phyloP scores from a whole-genome alignment of 2,113 vertebrate genomes.

The Lasiurus borealis region DNA sequence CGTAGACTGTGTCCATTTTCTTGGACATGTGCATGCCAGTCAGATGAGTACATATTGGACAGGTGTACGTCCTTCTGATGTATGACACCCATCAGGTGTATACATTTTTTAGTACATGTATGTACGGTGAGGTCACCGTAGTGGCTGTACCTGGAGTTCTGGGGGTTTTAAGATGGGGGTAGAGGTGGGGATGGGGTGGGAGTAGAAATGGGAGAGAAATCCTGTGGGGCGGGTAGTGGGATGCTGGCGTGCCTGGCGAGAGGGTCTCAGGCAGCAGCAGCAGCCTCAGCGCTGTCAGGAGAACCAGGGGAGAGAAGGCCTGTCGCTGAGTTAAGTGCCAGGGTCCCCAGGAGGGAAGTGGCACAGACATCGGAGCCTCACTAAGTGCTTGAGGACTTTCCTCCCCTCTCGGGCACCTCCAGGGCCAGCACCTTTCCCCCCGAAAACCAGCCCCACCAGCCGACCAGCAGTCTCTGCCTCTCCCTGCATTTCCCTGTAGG shows the following conservation, averaged over 20 bases:
- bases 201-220: neutral
- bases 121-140: no score
- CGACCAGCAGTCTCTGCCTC: neutral
- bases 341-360: neutral
- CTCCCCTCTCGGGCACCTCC: neutral
- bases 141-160: neutral
- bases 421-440: neutral
- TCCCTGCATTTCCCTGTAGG: no score
- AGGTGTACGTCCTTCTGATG: no score
- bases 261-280: neutral
- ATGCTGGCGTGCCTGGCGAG: neutral
- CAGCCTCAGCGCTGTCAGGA: neutral
- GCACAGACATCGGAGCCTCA: neutral
- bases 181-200: no score
- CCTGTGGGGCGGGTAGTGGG: neutral
- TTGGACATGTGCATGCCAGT: neutral
- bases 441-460: accelerated
- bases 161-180: neutral
- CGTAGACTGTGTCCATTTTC: no score
- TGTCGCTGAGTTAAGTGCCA: no score
- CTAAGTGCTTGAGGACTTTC: neutral
- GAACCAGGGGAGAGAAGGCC: no score
- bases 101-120: neutral
- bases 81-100: neutral
- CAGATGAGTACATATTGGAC: no score